Percentiles rank a stretch among this genome's conserved stretches.
Evolutionary conservation across 2,888 invertebrate species (phyloP).

Genomic region (Mesorhabditis spiculigera): DNA sequence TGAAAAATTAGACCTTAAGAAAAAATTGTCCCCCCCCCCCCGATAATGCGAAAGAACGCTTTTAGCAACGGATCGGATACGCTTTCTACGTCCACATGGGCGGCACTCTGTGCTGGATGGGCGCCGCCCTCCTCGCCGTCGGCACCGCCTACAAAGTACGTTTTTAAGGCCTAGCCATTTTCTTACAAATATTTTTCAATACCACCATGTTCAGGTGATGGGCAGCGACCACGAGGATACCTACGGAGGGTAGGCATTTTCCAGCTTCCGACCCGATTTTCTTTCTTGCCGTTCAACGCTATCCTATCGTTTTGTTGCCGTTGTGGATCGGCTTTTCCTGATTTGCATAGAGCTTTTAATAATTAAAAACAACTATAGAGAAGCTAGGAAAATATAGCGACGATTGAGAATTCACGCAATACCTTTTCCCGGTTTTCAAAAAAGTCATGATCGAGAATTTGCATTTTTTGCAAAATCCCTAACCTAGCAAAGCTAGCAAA

Average conservation of each 20-base stretch:
- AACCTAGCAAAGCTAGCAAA: too few species aligned
- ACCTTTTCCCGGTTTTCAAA: too few species aligned
- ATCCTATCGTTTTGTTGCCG: too few species aligned
- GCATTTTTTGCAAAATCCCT: too few species aligned
- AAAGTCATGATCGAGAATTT: too few species aligned
- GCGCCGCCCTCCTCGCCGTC: constrained; percentile 50
- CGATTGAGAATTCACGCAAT: too few species aligned
- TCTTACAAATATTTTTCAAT: too few species aligned
- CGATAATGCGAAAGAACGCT: not conserved
- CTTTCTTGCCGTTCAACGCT: too few species aligned
- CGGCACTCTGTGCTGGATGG: constrained; percentile 51
- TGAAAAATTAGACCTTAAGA: not conserved
- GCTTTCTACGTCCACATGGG: constrained; percentile 56
- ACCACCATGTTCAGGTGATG: not conserved
- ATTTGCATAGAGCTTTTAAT: too few species aligned
- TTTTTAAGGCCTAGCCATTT: not conserved
- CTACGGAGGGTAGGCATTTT: not conserved
- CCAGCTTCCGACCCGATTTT: not conserved
- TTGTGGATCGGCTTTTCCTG: too few species aligned
- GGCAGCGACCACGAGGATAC: not conserved
- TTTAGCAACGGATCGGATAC: constrained; percentile 54
- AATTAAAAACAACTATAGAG: too few species aligned
- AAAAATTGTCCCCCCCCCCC: not conserved
- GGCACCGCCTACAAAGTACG: constrained; percentile 49
- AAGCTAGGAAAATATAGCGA: too few species aligned